Evolutionary conservation across 2,888 invertebrate species (phyloP), one percentile per base, ranked within the genome.

Genomic region (Lycophotia porphyrea): DNA sequence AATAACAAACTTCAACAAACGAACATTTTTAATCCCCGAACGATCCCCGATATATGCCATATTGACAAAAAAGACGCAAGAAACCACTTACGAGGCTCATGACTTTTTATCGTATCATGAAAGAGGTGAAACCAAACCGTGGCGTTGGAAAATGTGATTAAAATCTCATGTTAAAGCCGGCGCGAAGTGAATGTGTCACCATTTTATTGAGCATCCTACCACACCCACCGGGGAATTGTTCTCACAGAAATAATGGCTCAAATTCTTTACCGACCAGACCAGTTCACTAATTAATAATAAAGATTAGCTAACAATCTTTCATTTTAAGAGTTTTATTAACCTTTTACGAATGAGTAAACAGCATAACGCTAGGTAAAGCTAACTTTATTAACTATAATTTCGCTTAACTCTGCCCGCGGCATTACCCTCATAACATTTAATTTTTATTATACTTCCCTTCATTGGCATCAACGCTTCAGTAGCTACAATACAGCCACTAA

Each of bases 321-420:
- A 79, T 31, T 81, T 61, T 61, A 80, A 52, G n/a, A 34, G 42
- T 63, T 80, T 65, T 64, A 70, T 55, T 24, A 70, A 63, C 36
- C 24, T 36, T 82, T 69, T 65, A 82, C 68, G 52, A 63, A 78
- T 78, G 60, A 71, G 52, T 72, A 71, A 78, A 78, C 58, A 80
- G 58, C 52, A 49, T 49, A 61, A 52, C 31, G 49, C 36, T 68
- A 55, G 61, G 55, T 69, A 36, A 67, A 68, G 65, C n/a, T n/a
- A 72, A 85, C 74, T 80, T 71, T 67, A 71, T 76, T 76, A 70
- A 84, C 76, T 84, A 84, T 44, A 71, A 79, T 82, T 79, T 70
- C 39, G n/a, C 15, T 72, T 74, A 68, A 72, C 68, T 84, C 31
- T 52, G 39, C 69, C 75, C 55, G 39, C 65, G 58, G 78, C 18